A percentile compares a stretch with the other conserved stretches of the same genome.
Evolutionary conservation across 2,797 vertebrate species (phyloP).

Genomic region (Selene dorsalis): DNA sequence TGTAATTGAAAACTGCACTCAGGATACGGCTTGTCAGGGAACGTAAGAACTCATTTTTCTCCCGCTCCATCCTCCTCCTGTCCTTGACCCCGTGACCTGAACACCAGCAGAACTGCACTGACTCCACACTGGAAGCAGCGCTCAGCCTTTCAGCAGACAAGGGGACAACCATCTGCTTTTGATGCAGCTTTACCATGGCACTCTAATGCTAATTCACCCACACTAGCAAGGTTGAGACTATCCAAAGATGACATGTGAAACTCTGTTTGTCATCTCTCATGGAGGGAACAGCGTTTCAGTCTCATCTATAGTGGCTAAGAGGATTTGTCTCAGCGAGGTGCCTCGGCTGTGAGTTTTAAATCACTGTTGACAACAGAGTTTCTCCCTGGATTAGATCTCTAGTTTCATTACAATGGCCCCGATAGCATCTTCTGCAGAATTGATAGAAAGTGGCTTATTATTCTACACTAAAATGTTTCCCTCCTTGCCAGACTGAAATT

Average conservation of each 20-base stretch:
- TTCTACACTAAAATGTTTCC: conserved; percentile 70
- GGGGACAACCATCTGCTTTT: conserved; percentile 40
- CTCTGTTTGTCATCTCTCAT: conserved; percentile 61
- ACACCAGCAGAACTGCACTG: background rate
- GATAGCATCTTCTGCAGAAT: conserved; percentile 71
- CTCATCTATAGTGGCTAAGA: conserved; percentile 65
- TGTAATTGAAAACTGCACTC: conserved; percentile 59
- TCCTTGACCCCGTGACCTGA: conserved; percentile 59
- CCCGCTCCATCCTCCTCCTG: conserved; percentile 34
- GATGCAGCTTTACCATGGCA: conserved; percentile 18
- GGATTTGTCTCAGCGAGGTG: conserved; percentile 73
- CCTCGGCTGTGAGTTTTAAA: conserved; percentile 76
- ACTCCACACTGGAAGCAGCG: background rate
- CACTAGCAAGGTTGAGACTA: conserved; percentile 43
- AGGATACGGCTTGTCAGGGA: conserved; percentile 40
- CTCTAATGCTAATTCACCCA: conserved; percentile 53
- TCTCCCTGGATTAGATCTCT: conserved; percentile 73
- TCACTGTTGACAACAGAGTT: conserved; percentile 76
- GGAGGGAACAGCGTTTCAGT: conserved; percentile 35
- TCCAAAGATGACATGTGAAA: conserved; percentile 61
- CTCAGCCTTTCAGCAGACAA: conserved; percentile 38
- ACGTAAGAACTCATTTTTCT: conserved; percentile 51
- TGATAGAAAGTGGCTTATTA: conserved; percentile 71
- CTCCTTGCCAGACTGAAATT: conserved; percentile 64
- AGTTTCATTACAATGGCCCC: conserved; percentile 73